A percentile compares a stretch with the other conserved stretches of the same genome.
Conservation (phyloP, 2,113 vertebrate species). For the Nothobranchius kuhntae region DNA sequence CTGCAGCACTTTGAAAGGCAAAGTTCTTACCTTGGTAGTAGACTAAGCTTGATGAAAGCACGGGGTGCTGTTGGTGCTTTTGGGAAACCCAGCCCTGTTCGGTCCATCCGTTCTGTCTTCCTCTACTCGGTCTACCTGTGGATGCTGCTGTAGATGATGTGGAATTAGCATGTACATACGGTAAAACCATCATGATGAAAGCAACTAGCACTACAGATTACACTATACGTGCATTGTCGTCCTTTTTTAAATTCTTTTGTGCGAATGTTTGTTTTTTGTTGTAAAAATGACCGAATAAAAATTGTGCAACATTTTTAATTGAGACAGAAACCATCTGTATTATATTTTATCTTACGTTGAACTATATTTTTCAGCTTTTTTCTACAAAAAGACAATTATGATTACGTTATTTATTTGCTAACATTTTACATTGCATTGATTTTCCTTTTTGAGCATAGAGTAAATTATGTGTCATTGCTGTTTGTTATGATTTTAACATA, state of each 20-base stretch:
- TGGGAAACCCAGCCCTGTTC: constrained; percentile 62
- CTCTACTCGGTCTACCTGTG: constrained; percentile 66
- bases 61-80: constrained; percentile 56
- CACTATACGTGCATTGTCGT: constrained; percentile 84
- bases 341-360: constrained; percentile 81
- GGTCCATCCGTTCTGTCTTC: constrained; percentile 42
- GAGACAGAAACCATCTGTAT: constrained; percentile 77
- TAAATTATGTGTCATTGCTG: constrained; percentile 87
- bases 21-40: constrained; percentile 48
- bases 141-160: constrained; percentile 82
- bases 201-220: constrained; percentile 86
- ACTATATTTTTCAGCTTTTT: constrained; percentile 77
- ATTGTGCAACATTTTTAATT: constrained; percentile 77
- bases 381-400: constrained; percentile 76
- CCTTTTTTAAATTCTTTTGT: constrained; percentile 82
- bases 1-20: constrained; percentile 66
- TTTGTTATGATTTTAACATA: constrained; percentile 84
- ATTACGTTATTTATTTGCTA: constrained; percentile 95
- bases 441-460: constrained; percentile 66
- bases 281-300: constrained; percentile 79
- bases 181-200: constrained; percentile 89
- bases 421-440: constrained; percentile 78
- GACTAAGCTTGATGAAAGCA: constrained; percentile 31
- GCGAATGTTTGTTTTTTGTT: constrained; percentile 86
- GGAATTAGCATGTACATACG: constrained; percentile 87